phyloP scores from a whole-genome alignment of 92 coral and sea anemone species.

The Umimayanthus kanabou region DNA sequence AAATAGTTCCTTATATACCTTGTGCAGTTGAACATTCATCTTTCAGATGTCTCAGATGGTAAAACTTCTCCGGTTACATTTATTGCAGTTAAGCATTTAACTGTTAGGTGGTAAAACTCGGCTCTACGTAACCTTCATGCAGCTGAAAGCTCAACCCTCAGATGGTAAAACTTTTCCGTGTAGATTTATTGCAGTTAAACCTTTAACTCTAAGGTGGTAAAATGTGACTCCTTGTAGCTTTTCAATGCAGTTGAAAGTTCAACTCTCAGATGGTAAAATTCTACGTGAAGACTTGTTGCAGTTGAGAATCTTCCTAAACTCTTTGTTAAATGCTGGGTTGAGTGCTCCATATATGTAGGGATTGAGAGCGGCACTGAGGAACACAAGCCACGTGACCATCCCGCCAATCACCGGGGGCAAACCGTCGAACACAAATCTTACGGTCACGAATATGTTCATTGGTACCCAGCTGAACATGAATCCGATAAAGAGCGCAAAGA shows the following conservation, averaged over 20 bases:
- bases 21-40: no score
- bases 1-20: no score
- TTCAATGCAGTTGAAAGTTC: no score
- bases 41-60: no score
- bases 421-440: slow-evolving; percentile 22
- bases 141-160: background rate
- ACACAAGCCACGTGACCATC: slow-evolving; percentile 24
- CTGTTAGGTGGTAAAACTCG: no score
- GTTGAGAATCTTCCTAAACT: slow-evolving; percentile 25
- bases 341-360: slow-evolving; percentile 25
- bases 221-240: no score
- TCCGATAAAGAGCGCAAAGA: slow-evolving; percentile 26
- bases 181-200: background rate
- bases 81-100: slow-evolving; percentile 4
- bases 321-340: slow-evolving; percentile 24
- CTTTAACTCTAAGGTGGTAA: background rate
- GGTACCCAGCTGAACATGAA: slow-evolving; percentile 25
- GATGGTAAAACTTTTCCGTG: background rate
- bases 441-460: slow-evolving; percentile 31
- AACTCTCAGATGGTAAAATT: slow-evolving; percentile 31
- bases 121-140: no score
- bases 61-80: background rate
- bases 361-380: slow-evolving; percentile 11
- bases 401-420: slow-evolving; percentile 1
- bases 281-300: background rate